Evolutionary conservation across 1,140 invertebrate species (phyloP).

Genomic region (Nebria ingens): DNA sequence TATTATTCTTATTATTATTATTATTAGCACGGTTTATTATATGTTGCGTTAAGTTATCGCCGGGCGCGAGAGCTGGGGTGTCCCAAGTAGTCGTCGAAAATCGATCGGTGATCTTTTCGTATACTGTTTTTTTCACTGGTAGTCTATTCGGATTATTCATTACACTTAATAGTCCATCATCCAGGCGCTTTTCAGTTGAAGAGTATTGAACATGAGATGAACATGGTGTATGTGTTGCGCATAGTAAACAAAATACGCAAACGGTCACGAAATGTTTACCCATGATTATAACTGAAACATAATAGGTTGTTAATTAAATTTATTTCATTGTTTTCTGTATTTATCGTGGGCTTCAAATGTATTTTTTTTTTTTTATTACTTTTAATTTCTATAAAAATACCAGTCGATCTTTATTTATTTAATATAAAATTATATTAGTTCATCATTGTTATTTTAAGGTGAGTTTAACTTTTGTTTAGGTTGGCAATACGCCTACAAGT

Average conservation of each 20-base stretch:
- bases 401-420: no score
- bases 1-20: background rate
- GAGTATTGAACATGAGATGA: slow-evolving; percentile 44
- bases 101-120: slow-evolving; percentile 17
- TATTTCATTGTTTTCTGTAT: no score
- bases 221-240: slow-evolving; percentile 59
- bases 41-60: slow-evolving; percentile 17
- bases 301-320: no score
- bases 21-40: background rate
- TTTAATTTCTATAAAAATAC: no score
- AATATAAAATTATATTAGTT: no score
- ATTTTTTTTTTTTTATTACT: no score
- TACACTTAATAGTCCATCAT: slow-evolving; percentile 19
- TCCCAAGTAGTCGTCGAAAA: slow-evolving; percentile 14
- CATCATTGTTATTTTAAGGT: no score
- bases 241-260: slow-evolving; percentile 66
- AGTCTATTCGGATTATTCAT: slow-evolving; percentile 21
- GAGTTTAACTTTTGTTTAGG: no score
- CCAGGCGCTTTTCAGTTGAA: slow-evolving; percentile 22
- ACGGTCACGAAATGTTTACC: slow-evolving; percentile 55
- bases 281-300: slow-evolving; percentile 27
- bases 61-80: slow-evolving; percentile 16
- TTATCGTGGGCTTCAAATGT: no score
- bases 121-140: slow-evolving; percentile 16
- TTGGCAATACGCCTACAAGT: no score